Conservation (phyloP, 2,888 invertebrate species). For the Allacma fusca region DNA sequence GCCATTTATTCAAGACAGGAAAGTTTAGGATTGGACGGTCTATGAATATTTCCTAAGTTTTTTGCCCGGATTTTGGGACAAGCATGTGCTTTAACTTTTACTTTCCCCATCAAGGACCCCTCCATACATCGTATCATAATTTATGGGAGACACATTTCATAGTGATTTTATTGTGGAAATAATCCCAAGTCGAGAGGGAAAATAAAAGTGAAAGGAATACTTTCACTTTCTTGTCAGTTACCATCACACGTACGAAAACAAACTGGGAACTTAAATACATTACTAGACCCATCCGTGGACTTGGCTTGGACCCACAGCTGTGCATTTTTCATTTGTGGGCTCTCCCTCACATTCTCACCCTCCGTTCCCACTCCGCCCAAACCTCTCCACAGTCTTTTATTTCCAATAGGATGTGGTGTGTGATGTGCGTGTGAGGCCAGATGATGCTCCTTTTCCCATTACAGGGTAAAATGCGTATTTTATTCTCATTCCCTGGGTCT, state of each 20-base stretch:
- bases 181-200: background rate
- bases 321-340: background rate
- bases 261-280: no score
- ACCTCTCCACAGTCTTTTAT: no score
- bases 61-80: no score
- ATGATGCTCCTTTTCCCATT: background rate
- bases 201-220: background rate
- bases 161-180: background rate
- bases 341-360: no score
- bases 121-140: background rate
- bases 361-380: no score
- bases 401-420: no score
- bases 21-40: background rate
- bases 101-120: background rate
- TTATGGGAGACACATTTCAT: background rate
- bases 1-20: slow-evolving; percentile 33
- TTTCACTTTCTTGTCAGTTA: background rate
- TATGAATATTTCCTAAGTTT: slow-evolving; percentile 24
- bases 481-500: background rate
- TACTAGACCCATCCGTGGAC: no score
- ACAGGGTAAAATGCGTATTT: background rate
- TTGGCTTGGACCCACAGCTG: background rate
- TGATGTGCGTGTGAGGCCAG: background rate
- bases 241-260: background rate
- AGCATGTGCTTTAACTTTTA: background rate